Percentiles rank a stretch among this genome's conserved stretches.
Conservation (phyloP, 1,140 invertebrate genomes). For the Euschistus heros region DNA sequence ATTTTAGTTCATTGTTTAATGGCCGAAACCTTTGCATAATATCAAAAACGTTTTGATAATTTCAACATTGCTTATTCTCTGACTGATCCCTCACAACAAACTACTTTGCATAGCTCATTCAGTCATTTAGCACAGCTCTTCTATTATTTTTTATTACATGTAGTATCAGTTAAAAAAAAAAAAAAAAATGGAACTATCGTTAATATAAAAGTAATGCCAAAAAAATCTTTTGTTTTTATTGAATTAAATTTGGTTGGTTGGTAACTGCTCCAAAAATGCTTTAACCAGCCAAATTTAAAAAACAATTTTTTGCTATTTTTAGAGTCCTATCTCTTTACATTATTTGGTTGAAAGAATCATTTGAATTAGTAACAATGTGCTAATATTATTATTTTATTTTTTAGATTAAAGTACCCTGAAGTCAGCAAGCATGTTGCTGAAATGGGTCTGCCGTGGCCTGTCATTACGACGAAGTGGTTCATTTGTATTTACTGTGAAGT, state of each 20-base stretch:
- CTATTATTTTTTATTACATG: too few relatives aligned
- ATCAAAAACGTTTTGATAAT: too few relatives aligned
- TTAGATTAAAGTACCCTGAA: slow-evolving; percentile 61
- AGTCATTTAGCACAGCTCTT: too few relatives aligned
- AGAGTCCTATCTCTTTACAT: not conserved
- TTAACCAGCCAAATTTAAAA: not conserved
- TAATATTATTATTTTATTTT: slow-evolving; percentile 27
- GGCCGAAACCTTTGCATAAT: too few relatives aligned
- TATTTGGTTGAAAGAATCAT: not conserved
- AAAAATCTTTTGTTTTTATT: too few relatives aligned
- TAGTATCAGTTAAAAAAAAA: too few relatives aligned
- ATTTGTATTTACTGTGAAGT: slow-evolving; percentile 87
- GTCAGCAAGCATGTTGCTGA: slow-evolving; percentile 66
- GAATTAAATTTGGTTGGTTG: too few relatives aligned
- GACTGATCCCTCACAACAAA: too few relatives aligned
- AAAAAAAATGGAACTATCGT: too few relatives aligned
- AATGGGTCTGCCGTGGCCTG: slow-evolving; percentile 69
- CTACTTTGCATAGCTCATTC: too few relatives aligned
- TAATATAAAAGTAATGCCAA: too few relatives aligned
- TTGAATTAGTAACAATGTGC: not conserved
- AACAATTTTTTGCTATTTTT: not conserved
- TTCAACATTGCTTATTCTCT: too few relatives aligned
- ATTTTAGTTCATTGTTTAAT: not conserved
- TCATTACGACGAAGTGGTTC: slow-evolving; percentile 88
- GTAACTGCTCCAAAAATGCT: not conserved